Evolutionary conservation across 2,797 vertebrate genomes (phyloP).

Genomic region (Psittacula derbiana): DNA sequence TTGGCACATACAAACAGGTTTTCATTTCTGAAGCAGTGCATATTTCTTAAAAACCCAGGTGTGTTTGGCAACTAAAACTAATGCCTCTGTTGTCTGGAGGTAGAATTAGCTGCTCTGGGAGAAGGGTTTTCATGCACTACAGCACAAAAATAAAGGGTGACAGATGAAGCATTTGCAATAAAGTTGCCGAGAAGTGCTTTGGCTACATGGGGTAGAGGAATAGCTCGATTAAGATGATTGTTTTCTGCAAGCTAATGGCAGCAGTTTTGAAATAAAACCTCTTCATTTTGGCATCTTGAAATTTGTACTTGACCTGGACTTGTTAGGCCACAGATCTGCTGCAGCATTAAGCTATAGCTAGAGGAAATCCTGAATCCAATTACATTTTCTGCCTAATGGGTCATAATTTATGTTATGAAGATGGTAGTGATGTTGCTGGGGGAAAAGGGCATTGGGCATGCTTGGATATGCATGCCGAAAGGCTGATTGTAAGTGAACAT

Average conservation of each 20-base stretch:
- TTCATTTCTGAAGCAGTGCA: neutral
- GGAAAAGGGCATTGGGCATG: neutral
- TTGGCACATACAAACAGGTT: neutral
- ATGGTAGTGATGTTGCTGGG: neutral
- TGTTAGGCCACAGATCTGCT: neutral
- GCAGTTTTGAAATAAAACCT: neutral
- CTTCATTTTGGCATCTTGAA: slow-evolving; percentile 11
- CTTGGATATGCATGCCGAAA: neutral
- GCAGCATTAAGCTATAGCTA: neutral
- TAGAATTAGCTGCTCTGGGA: neutral
- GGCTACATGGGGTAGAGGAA: neutral
- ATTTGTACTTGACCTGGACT: slow-evolving; percentile 36
- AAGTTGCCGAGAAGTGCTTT: neutral
- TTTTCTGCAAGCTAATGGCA: neutral
- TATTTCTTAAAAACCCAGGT: neutral
- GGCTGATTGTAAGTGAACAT: neutral
- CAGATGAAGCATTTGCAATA: neutral
- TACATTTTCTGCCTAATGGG: slow-evolving; percentile 37
- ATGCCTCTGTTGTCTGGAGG: neutral
- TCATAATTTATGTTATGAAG: slow-evolving; percentile 35
- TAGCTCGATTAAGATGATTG: neutral
- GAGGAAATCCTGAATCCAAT: slow-evolving; percentile 35
- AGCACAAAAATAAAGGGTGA: neutral
- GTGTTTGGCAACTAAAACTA: neutral
- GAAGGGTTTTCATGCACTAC: neutral